Conservation (phyloP, 2,113 vertebrate species). For the Trematomus loennbergii region DNA sequence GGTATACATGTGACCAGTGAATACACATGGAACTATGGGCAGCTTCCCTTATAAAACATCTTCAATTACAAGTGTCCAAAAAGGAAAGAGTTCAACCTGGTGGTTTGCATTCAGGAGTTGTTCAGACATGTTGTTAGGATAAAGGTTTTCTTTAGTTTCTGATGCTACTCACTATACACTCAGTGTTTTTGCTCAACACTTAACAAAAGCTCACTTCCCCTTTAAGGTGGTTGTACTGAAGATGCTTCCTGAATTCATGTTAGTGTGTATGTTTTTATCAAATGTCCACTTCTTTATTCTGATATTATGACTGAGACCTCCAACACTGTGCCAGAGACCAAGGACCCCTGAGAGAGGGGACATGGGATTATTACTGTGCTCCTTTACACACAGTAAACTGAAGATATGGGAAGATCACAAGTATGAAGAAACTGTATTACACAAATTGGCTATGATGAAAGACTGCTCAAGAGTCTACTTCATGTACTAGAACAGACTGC, state of each 20-base stretch:
- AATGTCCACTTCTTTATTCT: neutral
- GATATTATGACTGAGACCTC: neutral
- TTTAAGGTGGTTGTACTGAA: neutral
- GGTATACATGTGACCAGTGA: neutral
- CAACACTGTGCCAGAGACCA: constrained; percentile 6
- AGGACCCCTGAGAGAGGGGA: neutral
- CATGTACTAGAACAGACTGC: too few species aligned
- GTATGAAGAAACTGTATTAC: too few species aligned
- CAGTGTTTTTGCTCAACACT: neutral
- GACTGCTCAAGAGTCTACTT: too few species aligned
- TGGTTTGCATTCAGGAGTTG: neutral
- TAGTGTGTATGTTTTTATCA: neutral
- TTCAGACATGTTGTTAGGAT: too few species aligned
- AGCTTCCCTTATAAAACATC: neutral
- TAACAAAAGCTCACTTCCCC: neutral
- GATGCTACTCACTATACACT: too few species aligned
- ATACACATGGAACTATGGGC: neutral
- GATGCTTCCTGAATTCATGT: too few species aligned
- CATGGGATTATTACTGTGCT: neutral
- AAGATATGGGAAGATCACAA: neutral
- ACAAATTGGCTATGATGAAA: neutral
- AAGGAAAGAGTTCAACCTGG: neutral
- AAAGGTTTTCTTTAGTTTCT: too few species aligned
- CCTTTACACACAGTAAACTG: neutral
- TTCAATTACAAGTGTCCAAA: neutral